Base-by-base conservation (phyloP, 2,888 invertebrate species). In the Athalia circularis region DNA sequence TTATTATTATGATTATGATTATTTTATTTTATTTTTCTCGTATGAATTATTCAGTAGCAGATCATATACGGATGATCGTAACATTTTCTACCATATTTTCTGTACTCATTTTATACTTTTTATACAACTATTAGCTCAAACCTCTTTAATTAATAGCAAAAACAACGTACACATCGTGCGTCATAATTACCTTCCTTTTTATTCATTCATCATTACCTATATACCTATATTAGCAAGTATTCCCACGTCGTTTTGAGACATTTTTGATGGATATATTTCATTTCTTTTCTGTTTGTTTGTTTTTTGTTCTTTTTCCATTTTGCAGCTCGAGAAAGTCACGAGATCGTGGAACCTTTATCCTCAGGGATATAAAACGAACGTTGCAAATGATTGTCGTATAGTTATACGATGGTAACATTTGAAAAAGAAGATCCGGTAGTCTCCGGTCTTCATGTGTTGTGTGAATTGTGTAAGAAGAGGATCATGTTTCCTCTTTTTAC, bases 371-470 rank as follows among this genome's bases (percentile, higher is more conserved):
- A 67, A 67, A 6, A 29, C 50, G 67, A 67, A 67, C 67, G 67
- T 50, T 67, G 67, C 50, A 67, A 67, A 67, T 67, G 67, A 67
- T 67, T 15, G 50, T 50, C 67, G 3, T n/a, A n/a, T 64, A 45
- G 64, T n/a, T 64, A 45, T 43, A 64, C 29, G 29, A 29, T 29
- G 29, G 29, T 29, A 29, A 29, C 29, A 2, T 29, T 29, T 29
- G 29, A 29, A 29, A 29, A 29, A 29, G 29, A 29, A 29, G 29
- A 29, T 29, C 29, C 29, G 29, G 29, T 29, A 29, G 29, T 29
- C 29, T 29, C 29, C 29, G 29, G 29, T 29, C 29, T 29, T 29
- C 29, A 29, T 29, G 29, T 29, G 29, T 29, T 29, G 29, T 29
- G 29, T 29, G 29, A 0, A 29, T 29, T 29, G 29, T 29, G 29